Evolutionary conservation across 2,888 invertebrate genomes (phyloP).

Genomic region (Dyspetes luteomarginatus): DNA sequence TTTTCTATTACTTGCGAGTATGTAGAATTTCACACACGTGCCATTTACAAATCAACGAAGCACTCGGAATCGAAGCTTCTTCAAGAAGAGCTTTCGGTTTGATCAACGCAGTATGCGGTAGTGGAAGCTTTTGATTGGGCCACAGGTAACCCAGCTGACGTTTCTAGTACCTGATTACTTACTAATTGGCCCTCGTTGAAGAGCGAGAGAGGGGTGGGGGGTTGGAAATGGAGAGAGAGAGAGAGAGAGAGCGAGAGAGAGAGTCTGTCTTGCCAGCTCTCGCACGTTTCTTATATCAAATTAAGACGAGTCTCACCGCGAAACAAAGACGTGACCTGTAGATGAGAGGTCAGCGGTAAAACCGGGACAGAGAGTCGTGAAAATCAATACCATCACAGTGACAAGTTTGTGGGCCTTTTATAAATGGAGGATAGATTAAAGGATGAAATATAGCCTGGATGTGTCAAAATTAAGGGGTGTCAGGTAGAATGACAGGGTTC

Average conservation of each 20-base stretch:
- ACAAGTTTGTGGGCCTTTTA: too few relatives aligned
- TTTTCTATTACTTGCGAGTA: neutral
- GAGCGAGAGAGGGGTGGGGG: too few relatives aligned
- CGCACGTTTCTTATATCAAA: slow-evolving; percentile 43
- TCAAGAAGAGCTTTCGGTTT: slow-evolving; percentile 39
- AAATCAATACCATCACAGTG: slow-evolving; percentile 40
- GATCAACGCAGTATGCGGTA: slow-evolving; percentile 13
- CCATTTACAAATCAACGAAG: neutral
- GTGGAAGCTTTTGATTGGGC: slow-evolving; percentile 37
- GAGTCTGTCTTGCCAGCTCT: neutral
- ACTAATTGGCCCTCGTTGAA: slow-evolving; percentile 45
- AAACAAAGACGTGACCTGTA: slow-evolving; percentile 18
- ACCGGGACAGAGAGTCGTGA: neutral
- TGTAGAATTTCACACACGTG: neutral
- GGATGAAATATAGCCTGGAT: too few relatives aligned
- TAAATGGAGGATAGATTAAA: too few relatives aligned
- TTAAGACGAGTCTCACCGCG: slow-evolving; percentile 46
- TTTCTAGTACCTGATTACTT: slow-evolving; percentile 52
- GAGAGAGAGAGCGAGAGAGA: too few relatives aligned
- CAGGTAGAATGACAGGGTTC: too few relatives aligned
- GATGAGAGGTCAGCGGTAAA: neutral
- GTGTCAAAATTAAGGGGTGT: too few relatives aligned
- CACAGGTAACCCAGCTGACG: slow-evolving; percentile 5
- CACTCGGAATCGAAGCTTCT: slow-evolving; percentile 39
- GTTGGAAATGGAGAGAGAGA: too few relatives aligned